Percentiles rank a stretch among this genome's conserved stretches.
phyloP scores from a whole-genome alignment of 2,888 invertebrate genomes.

The Polydrusus cervinus region DNA sequence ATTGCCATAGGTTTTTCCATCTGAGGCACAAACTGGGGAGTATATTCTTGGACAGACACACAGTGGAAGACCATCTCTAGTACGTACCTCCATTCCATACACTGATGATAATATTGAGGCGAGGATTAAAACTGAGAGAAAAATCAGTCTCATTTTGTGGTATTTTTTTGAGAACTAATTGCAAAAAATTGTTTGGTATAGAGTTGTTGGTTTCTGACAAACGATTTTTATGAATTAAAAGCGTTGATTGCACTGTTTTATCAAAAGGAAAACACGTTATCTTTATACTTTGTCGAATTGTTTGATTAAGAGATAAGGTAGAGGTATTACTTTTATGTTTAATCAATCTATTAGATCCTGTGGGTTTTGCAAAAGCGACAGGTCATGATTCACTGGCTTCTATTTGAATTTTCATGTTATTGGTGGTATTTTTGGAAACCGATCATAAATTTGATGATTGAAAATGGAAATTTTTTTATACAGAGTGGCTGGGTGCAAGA shows the following conservation, averaged over 20 bases:
- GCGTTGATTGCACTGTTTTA: conserved; percentile 7
- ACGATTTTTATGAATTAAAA: not conserved
- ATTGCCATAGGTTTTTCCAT: conserved; percentile 69
- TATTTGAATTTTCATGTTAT: conserved; percentile 35
- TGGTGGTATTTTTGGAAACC: conserved; percentile 4
- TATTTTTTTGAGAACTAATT: conserved; percentile 4
- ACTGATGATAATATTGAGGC: conserved; percentile 5
- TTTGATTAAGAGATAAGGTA: conserved; percentile 33
- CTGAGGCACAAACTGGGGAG: conserved; percentile 70
- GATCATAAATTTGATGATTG: not conserved
- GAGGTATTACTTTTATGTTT: conserved; percentile 34
- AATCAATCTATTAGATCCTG: conserved; percentile 19
- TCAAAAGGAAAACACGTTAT: conserved; percentile 34
- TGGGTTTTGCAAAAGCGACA: conserved; percentile 18
- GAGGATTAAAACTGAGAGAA: not conserved
- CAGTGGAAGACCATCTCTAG: conserved; percentile 30
- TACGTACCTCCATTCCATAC: not conserved
- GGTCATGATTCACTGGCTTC: conserved; percentile 28
- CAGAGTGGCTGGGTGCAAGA: not conserved
- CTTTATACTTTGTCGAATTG: conserved; percentile 32
- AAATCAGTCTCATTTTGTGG: not conserved
- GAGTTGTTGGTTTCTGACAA: not conserved
- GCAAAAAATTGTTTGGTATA: not conserved
- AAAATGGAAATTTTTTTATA: not conserved
- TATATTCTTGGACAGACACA: conserved; percentile 72